A percentile compares a stretch with the other conserved stretches of the same genome.
Conservation (phyloP, 2,113 vertebrate genomes). For the Gymnocephalus cernua region DNA sequence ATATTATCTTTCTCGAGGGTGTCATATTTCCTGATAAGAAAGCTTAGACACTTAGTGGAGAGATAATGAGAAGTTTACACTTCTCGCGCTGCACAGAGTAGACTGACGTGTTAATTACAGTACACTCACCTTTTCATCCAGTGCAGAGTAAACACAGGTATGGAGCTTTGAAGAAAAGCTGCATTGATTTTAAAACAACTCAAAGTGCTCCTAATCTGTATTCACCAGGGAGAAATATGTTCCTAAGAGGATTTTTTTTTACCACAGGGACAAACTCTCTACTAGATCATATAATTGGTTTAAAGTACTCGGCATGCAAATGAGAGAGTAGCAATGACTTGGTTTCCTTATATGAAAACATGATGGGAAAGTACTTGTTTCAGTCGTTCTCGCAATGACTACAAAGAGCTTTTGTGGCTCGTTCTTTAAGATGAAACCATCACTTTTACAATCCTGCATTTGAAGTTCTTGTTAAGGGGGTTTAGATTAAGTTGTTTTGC, state of each 20-base stretch:
- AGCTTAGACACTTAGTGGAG: not conserved
- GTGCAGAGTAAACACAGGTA: not conserved
- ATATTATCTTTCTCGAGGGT: constrained; percentile 4
- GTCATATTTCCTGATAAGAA: constrained; percentile 2
- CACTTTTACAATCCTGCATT: not conserved
- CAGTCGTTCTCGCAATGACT: constrained; percentile 31
- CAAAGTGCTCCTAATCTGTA: not conserved
- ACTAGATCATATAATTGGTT: constrained; percentile 23
- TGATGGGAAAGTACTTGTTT: constrained; percentile 25
- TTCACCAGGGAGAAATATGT: constrained; percentile 25
- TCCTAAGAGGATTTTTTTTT: constrained; percentile 44
- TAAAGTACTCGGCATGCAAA: constrained; percentile 45
- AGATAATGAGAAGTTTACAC: not conserved
- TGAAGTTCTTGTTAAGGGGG: not conserved
- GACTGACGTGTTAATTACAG: not conserved
- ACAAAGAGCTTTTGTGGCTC: constrained; percentile 22
- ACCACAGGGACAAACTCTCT: constrained; percentile 14
- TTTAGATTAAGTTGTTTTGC: not conserved
- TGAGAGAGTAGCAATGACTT: constrained; percentile 42
- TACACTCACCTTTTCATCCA: not conserved
- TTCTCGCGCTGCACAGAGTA: constrained; percentile 35
- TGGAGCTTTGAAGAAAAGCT: not conserved
- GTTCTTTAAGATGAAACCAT: constrained; percentile 2
- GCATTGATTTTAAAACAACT: not conserved
- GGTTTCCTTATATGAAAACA: constrained; percentile 21